A percentile compares a stretch with the other conserved stretches of the same genome.
Evolutionary conservation across 2,113 vertebrate species (phyloP).

Genomic region (Siphamia tubifer): DNA sequence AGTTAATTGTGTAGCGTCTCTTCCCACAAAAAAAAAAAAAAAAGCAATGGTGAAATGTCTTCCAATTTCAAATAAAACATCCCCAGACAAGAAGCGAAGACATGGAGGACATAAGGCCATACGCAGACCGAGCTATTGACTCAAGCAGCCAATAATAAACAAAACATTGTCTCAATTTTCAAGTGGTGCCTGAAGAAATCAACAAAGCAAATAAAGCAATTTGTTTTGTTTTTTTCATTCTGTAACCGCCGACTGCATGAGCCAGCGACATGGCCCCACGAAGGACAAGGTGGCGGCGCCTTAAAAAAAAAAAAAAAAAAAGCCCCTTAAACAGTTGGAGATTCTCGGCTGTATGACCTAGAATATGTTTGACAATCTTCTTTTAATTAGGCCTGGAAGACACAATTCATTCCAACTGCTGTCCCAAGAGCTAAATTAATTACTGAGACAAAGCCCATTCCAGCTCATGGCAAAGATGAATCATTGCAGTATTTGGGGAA

Average conservation of each 20-base stretch:
- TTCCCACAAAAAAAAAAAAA: no score
- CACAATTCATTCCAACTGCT: slow-evolving; percentile 67
- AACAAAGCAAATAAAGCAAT: slow-evolving; percentile 51
- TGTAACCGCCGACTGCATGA: slow-evolving; percentile 4
- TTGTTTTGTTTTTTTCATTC: slow-evolving; percentile 50
- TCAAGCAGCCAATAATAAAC: slow-evolving; percentile 42
- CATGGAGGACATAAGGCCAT: slow-evolving; percentile 21
- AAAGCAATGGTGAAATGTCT: slow-evolving; percentile 3
- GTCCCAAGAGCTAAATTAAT: slow-evolving; percentile 77
- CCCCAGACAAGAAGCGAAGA: slow-evolving; percentile 27
- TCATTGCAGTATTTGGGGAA: slow-evolving; percentile 73
- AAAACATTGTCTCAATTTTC: slow-evolving; percentile 58
- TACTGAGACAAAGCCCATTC: slow-evolving; percentile 74
- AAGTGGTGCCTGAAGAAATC: slow-evolving; percentile 61
- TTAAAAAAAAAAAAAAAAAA: no score
- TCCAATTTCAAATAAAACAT: slow-evolving; percentile 31
- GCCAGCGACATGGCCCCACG: slow-evolving; percentile 36
- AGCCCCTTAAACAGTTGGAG: slow-evolving; percentile 42
- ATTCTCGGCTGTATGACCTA: slow-evolving; percentile 65
- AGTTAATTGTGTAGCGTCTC: slow-evolving; percentile 19
- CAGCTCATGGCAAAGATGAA: slow-evolving; percentile 70
- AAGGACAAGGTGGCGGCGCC: slow-evolving; percentile 38
- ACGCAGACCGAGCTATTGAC: slow-evolving; percentile 52
- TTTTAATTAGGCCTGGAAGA: slow-evolving; percentile 76
- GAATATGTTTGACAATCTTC: slow-evolving; percentile 76